Evolutionary conservation across 2,113 vertebrate species (phyloP).

Genomic region (Glaucomys volans): DNA sequence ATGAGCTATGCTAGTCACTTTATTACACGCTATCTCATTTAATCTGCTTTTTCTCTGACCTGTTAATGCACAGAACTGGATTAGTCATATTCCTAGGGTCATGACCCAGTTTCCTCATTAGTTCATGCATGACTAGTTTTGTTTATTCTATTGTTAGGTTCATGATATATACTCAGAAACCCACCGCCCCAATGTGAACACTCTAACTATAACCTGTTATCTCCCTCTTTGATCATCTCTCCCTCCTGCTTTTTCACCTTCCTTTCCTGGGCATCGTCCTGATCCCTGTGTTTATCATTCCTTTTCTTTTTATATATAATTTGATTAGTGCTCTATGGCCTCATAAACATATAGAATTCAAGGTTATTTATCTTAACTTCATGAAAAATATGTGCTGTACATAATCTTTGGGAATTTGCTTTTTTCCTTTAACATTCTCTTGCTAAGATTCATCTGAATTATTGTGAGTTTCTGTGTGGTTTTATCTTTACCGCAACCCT

Average conservation of each 20-base stretch:
- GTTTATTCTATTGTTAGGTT: not conserved
- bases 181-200: not conserved
- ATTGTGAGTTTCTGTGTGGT: not conserved
- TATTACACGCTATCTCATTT: not conserved
- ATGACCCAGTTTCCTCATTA: not conserved
- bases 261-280: not conserved
- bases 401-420: not conserved
- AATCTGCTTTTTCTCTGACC: slow-evolving; percentile 6
- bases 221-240: not conserved
- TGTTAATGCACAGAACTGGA: not conserved
- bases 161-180: not conserved
- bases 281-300: not conserved
- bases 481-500: slow-evolving; percentile 6
- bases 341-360: not conserved
- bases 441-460: slow-evolving; percentile 6
- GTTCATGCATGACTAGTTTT: not conserved
- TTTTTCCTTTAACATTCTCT: slow-evolving; percentile 35
- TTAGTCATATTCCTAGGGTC: not conserved
- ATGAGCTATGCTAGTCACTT: not conserved
- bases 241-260: not conserved
- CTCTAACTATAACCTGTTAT: not conserved
- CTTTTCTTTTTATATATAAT: not conserved
- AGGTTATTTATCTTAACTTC: not conserved
- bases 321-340: not conserved
- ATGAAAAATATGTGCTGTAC: not conserved